These are phyloP conservation scores for Elymnias hypermnestra DNA, from an alignment of 1,140 invertebrate species.

Conservation along the genomic window DNA sequence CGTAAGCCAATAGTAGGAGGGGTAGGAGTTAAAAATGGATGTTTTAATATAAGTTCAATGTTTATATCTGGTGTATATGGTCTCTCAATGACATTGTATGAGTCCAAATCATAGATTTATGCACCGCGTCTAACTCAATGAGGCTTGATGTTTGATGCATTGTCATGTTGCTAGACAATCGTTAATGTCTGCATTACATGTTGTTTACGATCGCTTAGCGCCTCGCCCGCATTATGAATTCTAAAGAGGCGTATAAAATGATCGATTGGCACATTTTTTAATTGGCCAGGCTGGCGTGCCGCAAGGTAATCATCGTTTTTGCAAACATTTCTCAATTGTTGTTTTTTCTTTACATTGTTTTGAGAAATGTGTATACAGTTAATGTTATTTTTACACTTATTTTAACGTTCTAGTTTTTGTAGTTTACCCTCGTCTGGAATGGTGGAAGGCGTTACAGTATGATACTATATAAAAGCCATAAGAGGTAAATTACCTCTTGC, in stretches of 20 bases:
- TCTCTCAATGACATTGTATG: conserved; percentile 23
- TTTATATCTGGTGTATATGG: too few species aligned
- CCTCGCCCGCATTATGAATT: conserved; percentile 49
- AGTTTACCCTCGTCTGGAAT: too few species aligned
- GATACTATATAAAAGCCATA: too few species aligned
- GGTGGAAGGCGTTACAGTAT: too few species aligned
- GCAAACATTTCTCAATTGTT: neutral
- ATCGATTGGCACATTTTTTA: conserved; percentile 23
- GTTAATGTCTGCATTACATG: conserved; percentile 65
- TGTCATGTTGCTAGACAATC: conserved; percentile 58
- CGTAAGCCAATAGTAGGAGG: too few species aligned
- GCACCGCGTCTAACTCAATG: conserved; percentile 58
- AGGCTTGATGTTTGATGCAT: conserved; percentile 64
- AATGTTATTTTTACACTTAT: too few species aligned
- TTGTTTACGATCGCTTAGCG: conserved; percentile 62
- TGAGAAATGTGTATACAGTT: too few species aligned
- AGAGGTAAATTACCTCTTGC: too few species aligned
- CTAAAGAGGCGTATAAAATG: conserved; percentile 30
- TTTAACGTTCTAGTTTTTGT: too few species aligned
- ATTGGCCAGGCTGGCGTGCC: conserved; percentile 5
- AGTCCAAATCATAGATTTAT: conserved; percentile 51
- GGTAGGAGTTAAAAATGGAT: too few species aligned
- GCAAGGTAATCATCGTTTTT: neutral
- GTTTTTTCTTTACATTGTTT: neutral
- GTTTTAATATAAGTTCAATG: too few species aligned